phyloP scores from a whole-genome alignment of 2,888 invertebrate genomes.

The Electrophaes corylata region DNA sequence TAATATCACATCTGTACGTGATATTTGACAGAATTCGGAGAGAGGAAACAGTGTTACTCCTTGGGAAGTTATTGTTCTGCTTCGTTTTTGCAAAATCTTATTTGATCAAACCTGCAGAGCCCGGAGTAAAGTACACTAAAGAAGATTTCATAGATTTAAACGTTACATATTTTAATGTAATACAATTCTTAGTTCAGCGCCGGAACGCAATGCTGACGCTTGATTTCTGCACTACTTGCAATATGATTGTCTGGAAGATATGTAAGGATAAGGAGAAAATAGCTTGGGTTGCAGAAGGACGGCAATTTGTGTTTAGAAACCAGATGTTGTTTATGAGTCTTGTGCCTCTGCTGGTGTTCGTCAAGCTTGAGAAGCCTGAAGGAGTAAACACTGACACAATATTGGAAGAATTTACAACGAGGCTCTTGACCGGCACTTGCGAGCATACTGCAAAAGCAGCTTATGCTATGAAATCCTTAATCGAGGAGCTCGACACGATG shows the following conservation, averaged over 20 bases:
- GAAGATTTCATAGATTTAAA: constrained; percentile 65
- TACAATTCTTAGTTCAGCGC: constrained; percentile 58
- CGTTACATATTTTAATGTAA: constrained; percentile 63
- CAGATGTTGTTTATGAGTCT: constrained; percentile 86
- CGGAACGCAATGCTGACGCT: constrained; percentile 57
- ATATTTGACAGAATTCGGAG: constrained; percentile 69
- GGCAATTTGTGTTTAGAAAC: constrained; percentile 77
- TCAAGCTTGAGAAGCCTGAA: constrained; percentile 48
- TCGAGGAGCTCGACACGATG: constrained; percentile 70
- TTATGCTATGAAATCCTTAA: constrained; percentile 84
- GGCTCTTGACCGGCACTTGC: constrained; percentile 85
- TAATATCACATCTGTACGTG: constrained; percentile 65
- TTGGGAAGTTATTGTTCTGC: constrained; percentile 78
- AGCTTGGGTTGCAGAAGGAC: constrained; percentile 42
- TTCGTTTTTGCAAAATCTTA: constrained; percentile 69
- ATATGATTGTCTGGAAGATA: constrained; percentile 58
- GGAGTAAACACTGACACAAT: constrained; percentile 67
- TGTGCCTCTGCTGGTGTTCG: constrained; percentile 83
- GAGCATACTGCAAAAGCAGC: constrained; percentile 86
- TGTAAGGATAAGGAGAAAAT: constrained; percentile 53
- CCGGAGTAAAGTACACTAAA: constrained; percentile 59
- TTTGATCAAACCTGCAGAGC: constrained; percentile 55
- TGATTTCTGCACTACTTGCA: constrained; percentile 66
- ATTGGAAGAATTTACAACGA: constrained; percentile 84
- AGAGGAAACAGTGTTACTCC: constrained; percentile 70